Base-by-base conservation (phyloP, 2,888 invertebrate species). In the Adela reaumurella region DNA sequence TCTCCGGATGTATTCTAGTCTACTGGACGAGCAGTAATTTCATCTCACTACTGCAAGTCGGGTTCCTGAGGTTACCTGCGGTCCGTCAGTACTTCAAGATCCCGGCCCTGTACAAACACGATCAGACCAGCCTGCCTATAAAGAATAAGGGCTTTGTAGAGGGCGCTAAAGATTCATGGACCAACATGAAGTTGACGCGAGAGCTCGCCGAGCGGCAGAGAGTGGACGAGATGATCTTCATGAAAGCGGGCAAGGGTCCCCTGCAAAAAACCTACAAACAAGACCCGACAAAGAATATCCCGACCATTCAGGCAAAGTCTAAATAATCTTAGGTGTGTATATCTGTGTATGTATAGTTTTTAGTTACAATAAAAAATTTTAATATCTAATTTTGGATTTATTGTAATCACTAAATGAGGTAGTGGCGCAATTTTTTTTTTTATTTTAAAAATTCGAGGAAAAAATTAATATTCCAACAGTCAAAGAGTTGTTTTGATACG, bases 11-110 rank as follows among this genome's bases (percentile, higher is more conserved):
- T 1, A 88, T 97, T 61, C 78, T 94, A 43, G 87, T 89, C 28
- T 97, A 97, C 64, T 97, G 97, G 97, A 83, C 86, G 16, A 86
- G 92, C 19, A 90, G 88, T 57, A 97, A 97, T 67, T 83, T 90
- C 45, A 85, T 95, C 54, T 94, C 95, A 0, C 67, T 97, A 3
- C 54, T 81, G 0, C 95, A 96, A 85, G 92, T 90, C 6, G 83
- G 85, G 8, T 48, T 94, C 48, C 68, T 97, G 14, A 88, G 83
- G 70, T 80, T 91, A 53, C 90, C 93, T 8, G 65, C 73, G 19
- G 87, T 97, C 0, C 79, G 92, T 58, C 76, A 81, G 1, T 88
- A 83, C 59, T 91, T 92, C 52, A 87, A 89, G 51, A 94, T 97
- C 50, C 88, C 88, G 2, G 71, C 70, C 50, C 55, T 86, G 51